Evolutionary conservation across 2,888 invertebrate genomes (phyloP), one percentile per base, ranked within the genome.

Genomic region (Cataglyphis livida): DNA sequence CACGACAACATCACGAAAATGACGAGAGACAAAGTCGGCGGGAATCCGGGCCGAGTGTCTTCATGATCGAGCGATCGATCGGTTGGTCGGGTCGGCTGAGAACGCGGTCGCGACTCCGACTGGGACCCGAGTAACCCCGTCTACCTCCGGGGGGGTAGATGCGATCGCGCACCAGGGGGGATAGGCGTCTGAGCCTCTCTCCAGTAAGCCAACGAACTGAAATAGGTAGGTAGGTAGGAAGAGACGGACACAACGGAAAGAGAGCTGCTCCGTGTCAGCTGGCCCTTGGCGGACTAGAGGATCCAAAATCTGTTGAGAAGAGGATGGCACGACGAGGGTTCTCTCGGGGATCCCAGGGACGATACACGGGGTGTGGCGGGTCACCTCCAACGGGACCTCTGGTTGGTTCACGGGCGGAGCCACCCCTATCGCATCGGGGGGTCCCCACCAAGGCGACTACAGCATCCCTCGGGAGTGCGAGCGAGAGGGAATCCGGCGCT

Each of bases 341-440:
- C 92, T 91, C 89, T 85, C 85, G 91, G 91, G 38, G 91, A 90
- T 89, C 88, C 91, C 89, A 90, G 92, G 91, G 92, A 93, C 91
- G 90, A 92, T 92, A 87, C 88, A 91, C 91, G 92, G 94, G 94
- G 94, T 94, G 94, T 94, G 94, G 94, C 94, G 91, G 92, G 85
- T 88, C 89, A 91, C 91, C 91, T 90, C 91, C 90, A 92, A 88
- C 94, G 91, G 91, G 91, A 91, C 73, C 90, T 91, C 94, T 93
- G 94, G 94, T 94, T 94, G 94, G 94, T 91, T 91, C 93, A 92
- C 93, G 91, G 94, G 94, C 94, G 94, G 94, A 93, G 94, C 94
- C 91, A 94, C 94, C 94, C 94, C 94, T 93, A 92, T 92, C 92
- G 90, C 91, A 89, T 90, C 88, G 85, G 75, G 82, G 82, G 82